Conservation (phyloP, 2,888 invertebrate species). For the Boloria euphrosyne region DNA sequence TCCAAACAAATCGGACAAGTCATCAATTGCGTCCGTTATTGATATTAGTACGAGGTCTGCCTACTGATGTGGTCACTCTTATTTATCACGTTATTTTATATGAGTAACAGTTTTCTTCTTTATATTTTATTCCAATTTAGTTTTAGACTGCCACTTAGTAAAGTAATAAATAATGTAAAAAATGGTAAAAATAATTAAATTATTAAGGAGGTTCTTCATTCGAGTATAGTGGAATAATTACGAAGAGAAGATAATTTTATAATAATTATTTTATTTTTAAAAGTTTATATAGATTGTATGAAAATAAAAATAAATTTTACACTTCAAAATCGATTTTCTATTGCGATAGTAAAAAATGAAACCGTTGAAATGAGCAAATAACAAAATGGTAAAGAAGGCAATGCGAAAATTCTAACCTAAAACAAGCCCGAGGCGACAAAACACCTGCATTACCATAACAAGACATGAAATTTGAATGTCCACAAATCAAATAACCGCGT, state of each 20-base stretch:
- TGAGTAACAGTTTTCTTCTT: too few relatives aligned
- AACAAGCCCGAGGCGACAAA: slow-evolving; percentile 67
- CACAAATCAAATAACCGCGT: slow-evolving; percentile 77
- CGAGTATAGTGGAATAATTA: too few relatives aligned
- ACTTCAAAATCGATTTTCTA: not conserved
- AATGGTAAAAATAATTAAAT: too few relatives aligned
- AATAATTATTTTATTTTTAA: too few relatives aligned
- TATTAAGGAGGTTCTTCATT: too few relatives aligned
- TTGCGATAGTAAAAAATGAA: not conserved
- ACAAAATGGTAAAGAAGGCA: slow-evolving; percentile 15
- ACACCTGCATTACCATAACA: slow-evolving; percentile 81
- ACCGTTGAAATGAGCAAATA: too few relatives aligned
- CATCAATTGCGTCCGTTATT: slow-evolving; percentile 79
- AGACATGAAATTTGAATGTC: slow-evolving; percentile 80
- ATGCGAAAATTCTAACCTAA: slow-evolving; percentile 27
- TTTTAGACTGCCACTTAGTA: too few relatives aligned
- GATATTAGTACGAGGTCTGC: slow-evolving; percentile 62
- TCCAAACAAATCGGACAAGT: slow-evolving; percentile 74
- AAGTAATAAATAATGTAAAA: too few relatives aligned
- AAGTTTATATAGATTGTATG: too few relatives aligned
- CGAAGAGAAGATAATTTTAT: too few relatives aligned
- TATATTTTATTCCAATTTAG: not conserved
- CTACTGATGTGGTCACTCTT: slow-evolving; percentile 37
- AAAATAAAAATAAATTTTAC: not conserved
- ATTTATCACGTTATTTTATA: slow-evolving; percentile 11